Evolutionary conservation across 2,888 invertebrate genomes (phyloP), one percentile per base, ranked within the genome.

Genomic region (Elysia crispata): DNA sequence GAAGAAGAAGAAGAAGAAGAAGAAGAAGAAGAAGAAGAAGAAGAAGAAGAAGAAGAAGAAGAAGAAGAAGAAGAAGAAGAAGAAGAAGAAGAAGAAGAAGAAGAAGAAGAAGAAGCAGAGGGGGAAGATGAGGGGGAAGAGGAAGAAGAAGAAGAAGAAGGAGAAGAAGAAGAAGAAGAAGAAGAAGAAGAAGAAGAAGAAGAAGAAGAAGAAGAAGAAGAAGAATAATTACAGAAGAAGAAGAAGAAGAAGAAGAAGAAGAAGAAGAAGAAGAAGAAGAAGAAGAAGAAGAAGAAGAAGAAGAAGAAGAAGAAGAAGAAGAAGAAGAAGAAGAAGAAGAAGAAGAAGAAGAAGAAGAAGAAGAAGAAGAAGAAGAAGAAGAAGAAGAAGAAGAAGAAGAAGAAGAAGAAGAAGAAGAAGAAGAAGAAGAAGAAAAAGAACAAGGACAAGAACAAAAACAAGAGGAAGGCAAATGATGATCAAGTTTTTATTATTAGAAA

Each of bases 61-160:
- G n/a, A n/a, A n/a, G n/a, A n/a, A n/a, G n/a, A n/a, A n/a, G n/a
- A n/a, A n/a, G n/a, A n/a, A n/a, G n/a, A n/a, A n/a, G n/a, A n/a
- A n/a, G 60, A 60, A 20, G 15, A 28, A 25, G 30, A 60, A 41
- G 60, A 57, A 31, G 75, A 31, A 20, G n/a, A n/a, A n/a, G n/a
- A n/a, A n/a, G n/a, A n/a, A n/a, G n/a, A n/a, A n/a, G n/a, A 49
- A 28, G 57, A 8, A 25, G 57, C 6, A 30, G 49, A 28, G 62
- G 49, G 33, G 49, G 67, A 76, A n/a, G n/a, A n/a, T n/a, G n/a
- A n/a, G 66, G 6, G 28, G 33, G 49, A 25, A 41, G 49, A 49
- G 5, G 67, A n/a, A 13, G 30, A 50, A 30, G 73, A 25, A 13
- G 28, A 13, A 25, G 73, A 15, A 70, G 54, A 31, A 25, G 31